Evolutionary conservation across 2,797 vertebrate genomes (phyloP).

Genomic region (Gastrophryne carolinensis): DNA sequence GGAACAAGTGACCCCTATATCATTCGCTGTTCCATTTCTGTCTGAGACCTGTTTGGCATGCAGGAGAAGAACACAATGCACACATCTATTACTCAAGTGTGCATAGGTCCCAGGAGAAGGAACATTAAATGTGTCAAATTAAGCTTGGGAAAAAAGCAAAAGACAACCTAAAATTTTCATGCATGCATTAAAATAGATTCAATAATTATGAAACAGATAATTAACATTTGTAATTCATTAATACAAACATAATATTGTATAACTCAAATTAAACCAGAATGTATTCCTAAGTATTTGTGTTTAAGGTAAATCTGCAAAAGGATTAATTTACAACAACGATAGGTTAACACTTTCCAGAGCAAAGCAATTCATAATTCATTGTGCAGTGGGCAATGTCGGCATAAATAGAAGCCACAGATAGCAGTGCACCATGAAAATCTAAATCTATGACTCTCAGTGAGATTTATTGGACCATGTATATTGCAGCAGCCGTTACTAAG

Average conservation of each 20-base stretch:
- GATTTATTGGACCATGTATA: constrained; percentile 5
- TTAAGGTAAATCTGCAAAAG: no score
- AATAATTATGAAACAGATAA: no score
- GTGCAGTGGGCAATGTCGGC: background rate
- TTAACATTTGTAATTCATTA: no score
- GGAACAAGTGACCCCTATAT: constrained; percentile 13
- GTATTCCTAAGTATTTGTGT: no score
- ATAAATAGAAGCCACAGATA: constrained; percentile 26
- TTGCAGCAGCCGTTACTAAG: background rate
- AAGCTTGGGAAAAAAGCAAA: background rate
- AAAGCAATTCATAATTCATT: background rate
- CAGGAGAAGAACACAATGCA: background rate
- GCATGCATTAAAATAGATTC: background rate
- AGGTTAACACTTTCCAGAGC: constrained; percentile 1
- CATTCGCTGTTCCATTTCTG: constrained; percentile 21
- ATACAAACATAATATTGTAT: no score
- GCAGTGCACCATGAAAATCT: constrained; percentile 16
- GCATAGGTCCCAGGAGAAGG: background rate
- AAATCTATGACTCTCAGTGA: constrained; percentile 1
- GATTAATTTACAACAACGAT: constrained; percentile 21
- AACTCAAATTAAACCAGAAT: no score
- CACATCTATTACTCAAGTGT: background rate
- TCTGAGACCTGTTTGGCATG: background rate
- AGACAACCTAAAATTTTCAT: background rate
- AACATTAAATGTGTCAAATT: background rate